Evolutionary conservation across 2,797 vertebrate species (phyloP).

Genomic region (Myotis daubentonii): DNA sequence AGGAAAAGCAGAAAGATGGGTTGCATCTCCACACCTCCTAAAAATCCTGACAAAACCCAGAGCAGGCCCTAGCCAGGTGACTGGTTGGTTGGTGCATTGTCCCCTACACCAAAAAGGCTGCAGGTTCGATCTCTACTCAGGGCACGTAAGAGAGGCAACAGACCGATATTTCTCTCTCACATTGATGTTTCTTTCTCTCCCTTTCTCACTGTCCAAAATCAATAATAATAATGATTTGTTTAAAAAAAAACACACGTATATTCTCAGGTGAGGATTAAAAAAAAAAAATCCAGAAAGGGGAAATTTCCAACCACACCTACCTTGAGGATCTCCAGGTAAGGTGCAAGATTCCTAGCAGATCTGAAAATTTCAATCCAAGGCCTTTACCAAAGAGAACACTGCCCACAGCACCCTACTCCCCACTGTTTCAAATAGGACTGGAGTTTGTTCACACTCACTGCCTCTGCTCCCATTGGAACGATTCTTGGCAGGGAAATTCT

Average conservation of each 20-base stretch:
- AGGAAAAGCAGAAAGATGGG: neutral
- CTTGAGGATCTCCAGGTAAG: neutral
- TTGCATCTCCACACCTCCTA: neutral
- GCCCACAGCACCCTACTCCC: neutral
- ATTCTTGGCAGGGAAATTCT: neutral
- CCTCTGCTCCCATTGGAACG: neutral
- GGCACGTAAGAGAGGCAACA: neutral
- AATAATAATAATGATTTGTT: neutral
- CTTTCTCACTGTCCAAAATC: neutral
- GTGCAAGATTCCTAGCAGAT: neutral
- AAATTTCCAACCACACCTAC: neutral
- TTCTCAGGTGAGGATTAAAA: neutral
- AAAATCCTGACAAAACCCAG: constrained; percentile 13
- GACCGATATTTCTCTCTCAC: neutral
- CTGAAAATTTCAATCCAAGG: neutral
- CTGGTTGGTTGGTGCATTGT: neutral
- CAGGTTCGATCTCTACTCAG: neutral
- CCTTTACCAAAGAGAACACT: neutral
- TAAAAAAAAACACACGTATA: too few relatives aligned
- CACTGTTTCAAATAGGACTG: neutral
- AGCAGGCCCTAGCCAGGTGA: neutral
- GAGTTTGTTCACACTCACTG: neutral
- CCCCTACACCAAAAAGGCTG: neutral
- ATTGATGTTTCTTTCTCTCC: neutral
- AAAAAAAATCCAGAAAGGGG: neutral